Evolutionary conservation across 92 coral and sea anemone genomes (phyloP).

Genomic region (Porites cylindrica): DNA sequence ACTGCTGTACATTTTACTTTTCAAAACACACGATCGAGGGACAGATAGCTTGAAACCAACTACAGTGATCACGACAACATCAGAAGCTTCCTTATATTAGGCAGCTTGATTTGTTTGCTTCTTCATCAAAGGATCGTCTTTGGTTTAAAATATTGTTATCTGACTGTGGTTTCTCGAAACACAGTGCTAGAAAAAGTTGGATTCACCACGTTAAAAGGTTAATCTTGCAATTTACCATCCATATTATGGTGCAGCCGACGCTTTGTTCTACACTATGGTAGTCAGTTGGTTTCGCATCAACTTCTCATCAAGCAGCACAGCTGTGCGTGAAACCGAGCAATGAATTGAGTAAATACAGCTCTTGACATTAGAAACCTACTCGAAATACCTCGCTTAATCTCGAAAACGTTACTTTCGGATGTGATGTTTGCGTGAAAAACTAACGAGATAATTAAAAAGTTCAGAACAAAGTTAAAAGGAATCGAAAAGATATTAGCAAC

Average conservation of each 20-base stretch:
- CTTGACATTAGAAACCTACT: background rate
- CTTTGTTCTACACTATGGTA: background rate
- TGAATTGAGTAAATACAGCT: constrained; percentile 1
- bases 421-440: constrained; percentile 21
- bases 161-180: too few relatives aligned
- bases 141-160: too few relatives aligned
- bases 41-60: background rate
- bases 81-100: background rate
- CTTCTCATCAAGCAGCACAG: background rate
- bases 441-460: background rate
- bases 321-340: background rate
- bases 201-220: too few relatives aligned
- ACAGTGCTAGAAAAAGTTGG: too few relatives aligned
- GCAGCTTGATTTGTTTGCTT: background rate
- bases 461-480: too few relatives aligned
- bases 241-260: background rate
- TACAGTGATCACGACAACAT: background rate
- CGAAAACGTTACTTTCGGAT: background rate
- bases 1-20: constrained; percentile 1
- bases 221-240: too few relatives aligned
- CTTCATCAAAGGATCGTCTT: background rate
- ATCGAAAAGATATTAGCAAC: background rate
- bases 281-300: background rate
- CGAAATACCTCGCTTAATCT: too few relatives aligned
- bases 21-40: background rate